Evolutionary conservation across 2,888 invertebrate genomes (phyloP).

Genomic region (Nowickia ferox): DNA sequence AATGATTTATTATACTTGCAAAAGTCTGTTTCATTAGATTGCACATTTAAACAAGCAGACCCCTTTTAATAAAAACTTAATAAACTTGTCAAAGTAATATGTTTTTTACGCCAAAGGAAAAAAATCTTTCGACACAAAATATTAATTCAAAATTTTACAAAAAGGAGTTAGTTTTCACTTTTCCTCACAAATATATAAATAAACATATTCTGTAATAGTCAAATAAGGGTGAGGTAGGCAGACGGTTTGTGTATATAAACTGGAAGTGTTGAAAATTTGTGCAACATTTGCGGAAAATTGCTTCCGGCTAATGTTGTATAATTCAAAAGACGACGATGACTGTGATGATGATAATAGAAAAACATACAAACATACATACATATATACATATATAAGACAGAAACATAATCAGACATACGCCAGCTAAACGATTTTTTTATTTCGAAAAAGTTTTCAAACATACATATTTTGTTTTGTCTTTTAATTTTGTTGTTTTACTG

Average conservation of each 20-base stretch:
- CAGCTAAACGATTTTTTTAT: slow-evolving; percentile 15
- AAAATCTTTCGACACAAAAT: slow-evolving; percentile 43
- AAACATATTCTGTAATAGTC: background rate
- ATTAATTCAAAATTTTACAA: slow-evolving; percentile 50
- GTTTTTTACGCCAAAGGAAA: slow-evolving; percentile 27
- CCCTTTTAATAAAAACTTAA: slow-evolving; percentile 41
- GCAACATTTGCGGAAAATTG: slow-evolving; percentile 74
- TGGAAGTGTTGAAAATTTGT: slow-evolving; percentile 69
- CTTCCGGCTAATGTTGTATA: slow-evolving; percentile 72
- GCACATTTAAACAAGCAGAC: background rate
- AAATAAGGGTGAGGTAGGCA: background rate
- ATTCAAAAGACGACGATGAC: slow-evolving; percentile 55
- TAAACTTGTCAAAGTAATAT: slow-evolving; percentile 68
- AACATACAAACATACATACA: slow-evolving; percentile 44
- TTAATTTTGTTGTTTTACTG: slow-evolving; percentile 18
- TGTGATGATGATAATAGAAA: slow-evolving; percentile 55
- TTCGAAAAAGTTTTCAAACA: background rate
- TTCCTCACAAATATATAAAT: background rate
- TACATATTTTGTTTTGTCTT: slow-evolving; percentile 24
- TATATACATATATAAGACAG: slow-evolving; percentile 40
- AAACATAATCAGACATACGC: slow-evolving; percentile 28
- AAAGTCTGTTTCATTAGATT: slow-evolving; percentile 25
- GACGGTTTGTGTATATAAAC: slow-evolving; percentile 6
- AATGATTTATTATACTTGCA: slow-evolving; percentile 41
- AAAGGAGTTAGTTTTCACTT: slow-evolving; percentile 53